These are phyloP conservation scores for Heliothis virescens DNA, from an alignment of 1,140 invertebrate species.

Conservation along the genomic window DNA sequence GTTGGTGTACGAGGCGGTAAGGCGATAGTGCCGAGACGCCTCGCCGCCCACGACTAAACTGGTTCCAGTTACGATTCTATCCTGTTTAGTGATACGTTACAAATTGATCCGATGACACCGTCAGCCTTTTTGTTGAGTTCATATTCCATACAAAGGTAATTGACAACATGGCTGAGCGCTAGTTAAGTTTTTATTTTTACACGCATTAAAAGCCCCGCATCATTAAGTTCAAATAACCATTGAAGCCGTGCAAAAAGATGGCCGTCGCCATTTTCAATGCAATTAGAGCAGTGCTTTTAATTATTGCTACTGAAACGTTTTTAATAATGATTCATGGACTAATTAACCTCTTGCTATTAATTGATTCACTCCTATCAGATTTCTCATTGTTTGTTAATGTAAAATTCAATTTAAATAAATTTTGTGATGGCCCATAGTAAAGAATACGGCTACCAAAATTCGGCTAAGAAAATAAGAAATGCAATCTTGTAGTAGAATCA, in stretches of 20 bases:
- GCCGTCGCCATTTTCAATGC: neutral
- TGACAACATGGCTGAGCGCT: neutral
- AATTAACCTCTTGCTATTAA: conserved; percentile 9
- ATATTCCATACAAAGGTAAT: conserved; percentile 23
- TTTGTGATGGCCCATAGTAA: neutral
- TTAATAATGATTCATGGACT: conserved; percentile 30
- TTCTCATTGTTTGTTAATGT: neutral
- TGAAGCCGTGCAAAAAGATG: neutral
- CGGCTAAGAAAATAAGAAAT: conserved; percentile 75
- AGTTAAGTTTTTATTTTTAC: conserved; percentile 10
- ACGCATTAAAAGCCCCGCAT: conserved; percentile 17
- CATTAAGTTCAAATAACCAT: conserved; percentile 13
- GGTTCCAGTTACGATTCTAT: conserved; percentile 69
- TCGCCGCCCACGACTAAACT: conserved; percentile 68
- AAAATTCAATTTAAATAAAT: conserved; percentile 3
- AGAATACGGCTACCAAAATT: conserved; percentile 52
- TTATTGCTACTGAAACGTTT: conserved; percentile 14
- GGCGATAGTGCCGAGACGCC: conserved; percentile 64
- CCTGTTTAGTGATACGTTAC: conserved; percentile 75
- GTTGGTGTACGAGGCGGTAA: conserved; percentile 58
- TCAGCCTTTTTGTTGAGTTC: conserved; percentile 59
- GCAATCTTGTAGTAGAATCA: conserved; percentile 82
- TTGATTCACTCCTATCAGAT: neutral
- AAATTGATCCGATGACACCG: conserved; percentile 74
- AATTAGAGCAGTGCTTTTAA: conserved; percentile 21